Percentiles rank a stretch among this genome's conserved stretches.
Evolutionary conservation across 2,797 vertebrate genomes (phyloP).

Genomic region (Syngnathus acus): DNA sequence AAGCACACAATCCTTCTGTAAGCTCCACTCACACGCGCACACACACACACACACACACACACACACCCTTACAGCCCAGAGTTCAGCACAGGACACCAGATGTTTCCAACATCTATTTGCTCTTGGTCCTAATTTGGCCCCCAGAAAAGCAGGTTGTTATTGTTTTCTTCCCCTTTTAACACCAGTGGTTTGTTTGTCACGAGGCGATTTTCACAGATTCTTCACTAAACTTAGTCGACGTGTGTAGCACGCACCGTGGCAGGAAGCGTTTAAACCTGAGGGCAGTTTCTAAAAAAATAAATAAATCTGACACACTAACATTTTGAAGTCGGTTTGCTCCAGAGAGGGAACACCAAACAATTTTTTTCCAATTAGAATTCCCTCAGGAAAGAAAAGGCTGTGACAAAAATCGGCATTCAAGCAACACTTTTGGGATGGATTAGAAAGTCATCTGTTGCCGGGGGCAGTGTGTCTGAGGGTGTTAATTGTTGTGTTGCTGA

Average conservation of each 20-base stretch:
- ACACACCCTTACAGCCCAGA: not conserved
- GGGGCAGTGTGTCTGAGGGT: not conserved
- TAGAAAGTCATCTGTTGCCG: conserved; percentile 7
- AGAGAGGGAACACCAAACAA: not conserved
- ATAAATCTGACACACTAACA: not conserved
- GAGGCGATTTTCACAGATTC: conserved; percentile 4
- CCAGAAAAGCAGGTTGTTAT: not conserved
- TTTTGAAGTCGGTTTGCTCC: not conserved
- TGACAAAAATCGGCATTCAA: conserved; percentile 1
- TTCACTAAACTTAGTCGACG: not conserved
- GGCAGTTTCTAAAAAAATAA: not conserved
- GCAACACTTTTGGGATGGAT: conserved; percentile 2
- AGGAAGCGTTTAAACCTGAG: not conserved
- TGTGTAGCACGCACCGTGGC: not conserved
- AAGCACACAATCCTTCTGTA: conserved; percentile 22
- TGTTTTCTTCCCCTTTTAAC: not conserved
- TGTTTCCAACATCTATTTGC: conserved; percentile 13
- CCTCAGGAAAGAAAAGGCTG: not conserved
- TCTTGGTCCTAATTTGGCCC: not conserved
- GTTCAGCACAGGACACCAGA: conserved; percentile 39
- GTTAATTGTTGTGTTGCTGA: conserved; percentile 3
- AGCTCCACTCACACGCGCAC: not conserved
- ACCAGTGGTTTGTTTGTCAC: not conserved
- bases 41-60: not conserved
- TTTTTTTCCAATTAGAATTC: not conserved